Evolutionary conservation across 2,797 vertebrate species (phyloP), one percentile per base, ranked within the genome.

Genomic region (Ceyx erithaca): DNA sequence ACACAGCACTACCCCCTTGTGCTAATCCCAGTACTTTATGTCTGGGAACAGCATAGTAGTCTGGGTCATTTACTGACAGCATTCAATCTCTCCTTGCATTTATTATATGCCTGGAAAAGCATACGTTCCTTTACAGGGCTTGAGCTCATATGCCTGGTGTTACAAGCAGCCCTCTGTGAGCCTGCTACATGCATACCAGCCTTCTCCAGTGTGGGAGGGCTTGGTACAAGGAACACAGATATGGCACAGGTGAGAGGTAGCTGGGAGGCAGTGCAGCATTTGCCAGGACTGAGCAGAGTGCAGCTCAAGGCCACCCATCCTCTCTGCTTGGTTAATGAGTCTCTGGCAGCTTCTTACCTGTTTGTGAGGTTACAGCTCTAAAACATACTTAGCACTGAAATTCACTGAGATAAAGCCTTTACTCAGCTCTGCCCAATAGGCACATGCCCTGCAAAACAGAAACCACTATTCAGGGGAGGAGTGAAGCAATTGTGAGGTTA

Each of bases 61-160:
- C 41, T 45, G 18, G 46, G 62, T 23, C 37, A 35, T 35, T 78
- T 48, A n/a, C 25, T 9, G 9, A 37, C 51, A 69, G 8, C 5
- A 54, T 33, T 80, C 64, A 9, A 49, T 4, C 9, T 57, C 20
- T 54, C 76, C 43, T 70, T 67, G 12, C 21, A 30, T 71, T 80
- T 67, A n/a, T 35, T 48, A 22, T 26, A 19, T 41, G 55, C 26
- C 46, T 78, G 10, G 33, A 62, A 80, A 78, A 59, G 21, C 51
- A 58, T 1, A 35, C 14, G 17, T 61, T 80, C 31, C 25, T 71
- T 61, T 49, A 26, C 4, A 13, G 15, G 5, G 3, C 40, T 30
- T n/a, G 52, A 71, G 21, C 23, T 76, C n/a, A 26, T 0, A 0
- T n/a, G 22, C 14, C 23, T 76, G 30, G 0, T 14, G 13, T 16